These are phyloP conservation scores for Pithys albifrons DNA, from an alignment of 2,113 vertebrate species.

Conservation along the genomic window DNA sequence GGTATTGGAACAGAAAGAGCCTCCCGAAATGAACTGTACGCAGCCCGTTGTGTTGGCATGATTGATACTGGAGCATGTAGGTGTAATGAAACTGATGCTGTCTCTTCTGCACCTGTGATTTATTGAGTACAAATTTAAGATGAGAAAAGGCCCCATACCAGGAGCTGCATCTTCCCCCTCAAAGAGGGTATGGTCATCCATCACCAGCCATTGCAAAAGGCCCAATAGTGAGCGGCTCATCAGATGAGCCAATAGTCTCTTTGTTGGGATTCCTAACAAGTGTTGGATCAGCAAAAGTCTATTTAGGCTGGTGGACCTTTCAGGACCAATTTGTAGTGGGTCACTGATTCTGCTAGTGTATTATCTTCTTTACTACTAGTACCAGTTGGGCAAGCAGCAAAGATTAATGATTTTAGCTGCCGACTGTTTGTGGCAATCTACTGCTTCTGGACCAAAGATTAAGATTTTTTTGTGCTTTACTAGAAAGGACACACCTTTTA, in stretches of 20 bases:
- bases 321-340: conserved; percentile 99
- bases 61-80: conserved; percentile 88
- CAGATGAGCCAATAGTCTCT: conserved; percentile 94
- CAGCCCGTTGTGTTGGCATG: conserved; percentile 80
- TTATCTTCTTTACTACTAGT: conserved; percentile 94
- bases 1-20: conserved; percentile 76
- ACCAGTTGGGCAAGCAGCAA: conserved; percentile 92
- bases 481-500: conserved; percentile 77
- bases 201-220: conserved; percentile 93
- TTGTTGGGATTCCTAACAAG: conserved; percentile 99
- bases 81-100: conserved; percentile 88
- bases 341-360: conserved; percentile 93
- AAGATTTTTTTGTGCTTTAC: conserved; percentile 82
- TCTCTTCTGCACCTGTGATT: conserved; percentile 88
- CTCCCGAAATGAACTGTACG: conserved; percentile 80
- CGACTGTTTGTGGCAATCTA: conserved; percentile 78
- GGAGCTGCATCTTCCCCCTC: conserved; percentile 85
- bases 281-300: conserved; percentile 99
- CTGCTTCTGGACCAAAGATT: conserved; percentile 80
- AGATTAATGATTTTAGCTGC: conserved; percentile 97
- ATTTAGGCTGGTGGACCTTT: conserved; percentile 99
- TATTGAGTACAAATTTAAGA: conserved; percentile 90
- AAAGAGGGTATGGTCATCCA: conserved; percentile 93
- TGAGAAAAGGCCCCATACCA: conserved; percentile 89
- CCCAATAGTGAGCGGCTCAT: conserved; percentile 90